Conservation (phyloP, 2,113 vertebrate genomes). For the Oryzias curvinotus region DNA sequence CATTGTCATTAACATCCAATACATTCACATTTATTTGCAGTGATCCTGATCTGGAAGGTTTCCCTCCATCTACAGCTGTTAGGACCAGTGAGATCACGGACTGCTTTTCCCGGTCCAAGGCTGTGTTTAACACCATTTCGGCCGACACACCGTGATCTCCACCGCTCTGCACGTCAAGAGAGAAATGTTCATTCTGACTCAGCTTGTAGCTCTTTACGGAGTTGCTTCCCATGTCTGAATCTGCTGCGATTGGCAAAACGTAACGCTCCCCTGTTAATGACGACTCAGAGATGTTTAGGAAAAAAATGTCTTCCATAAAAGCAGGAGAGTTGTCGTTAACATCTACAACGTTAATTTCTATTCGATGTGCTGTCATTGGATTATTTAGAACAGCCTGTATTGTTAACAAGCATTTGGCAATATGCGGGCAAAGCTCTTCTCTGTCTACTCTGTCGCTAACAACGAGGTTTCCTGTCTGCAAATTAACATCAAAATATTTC, state of each 20-base stretch:
- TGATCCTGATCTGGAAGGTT: constrained; percentile 40
- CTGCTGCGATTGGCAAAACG: constrained; percentile 35
- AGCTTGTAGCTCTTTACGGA: constrained; percentile 69
- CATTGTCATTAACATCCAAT: constrained; percentile 36
- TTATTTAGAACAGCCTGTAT: constrained; percentile 63
- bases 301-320: constrained; percentile 37
- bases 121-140: constrained; percentile 62
- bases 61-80: constrained; percentile 71
- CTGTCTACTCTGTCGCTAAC: constrained; percentile 75
- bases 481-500: constrained; percentile 72
- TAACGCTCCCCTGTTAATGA: constrained; percentile 28
- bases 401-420: constrained; percentile 52
- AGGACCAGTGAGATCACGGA: constrained; percentile 47
- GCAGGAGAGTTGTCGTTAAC: constrained; percentile 71
- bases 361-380: constrained; percentile 57
- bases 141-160: constrained; percentile 60
- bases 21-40: constrained; percentile 58
- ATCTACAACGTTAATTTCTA: constrained; percentile 64
- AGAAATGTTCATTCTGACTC: constrained; percentile 67
- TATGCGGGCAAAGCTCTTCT: constrained; percentile 64
- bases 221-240: constrained; percentile 67
- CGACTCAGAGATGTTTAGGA: constrained; percentile 40
- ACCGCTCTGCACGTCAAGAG: constrained; percentile 63
- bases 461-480: constrained; percentile 73
- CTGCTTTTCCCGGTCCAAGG: constrained; percentile 66